A percentile compares a stretch with the other conserved stretches of the same genome.
These are phyloP conservation scores for Siphamia tubifer DNA, from an alignment of 2,113 vertebrate species.

Conservation along the genomic window DNA sequence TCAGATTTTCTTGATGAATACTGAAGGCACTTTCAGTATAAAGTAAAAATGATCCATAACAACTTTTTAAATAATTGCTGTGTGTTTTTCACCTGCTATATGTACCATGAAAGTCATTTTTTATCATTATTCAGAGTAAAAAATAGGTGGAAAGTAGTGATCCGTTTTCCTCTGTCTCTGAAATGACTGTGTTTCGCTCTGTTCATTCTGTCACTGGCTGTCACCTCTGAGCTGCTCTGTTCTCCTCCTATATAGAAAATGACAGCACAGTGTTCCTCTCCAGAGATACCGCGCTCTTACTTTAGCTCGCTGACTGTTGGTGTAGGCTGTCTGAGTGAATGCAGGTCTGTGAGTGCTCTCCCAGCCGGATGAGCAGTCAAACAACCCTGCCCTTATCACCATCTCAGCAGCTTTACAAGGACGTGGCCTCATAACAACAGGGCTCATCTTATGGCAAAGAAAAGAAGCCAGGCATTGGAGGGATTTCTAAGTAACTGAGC, in stretches of 20 bases:
- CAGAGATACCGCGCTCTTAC: conserved; percentile 3
- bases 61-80: too few species aligned
- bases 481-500: neutral
- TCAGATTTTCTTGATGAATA: too few species aligned
- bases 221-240: conserved; percentile 1
- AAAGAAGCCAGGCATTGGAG: neutral
- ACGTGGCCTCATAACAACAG: neutral
- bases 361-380: conserved; percentile 24
- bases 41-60: too few species aligned
- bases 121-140: too few species aligned
- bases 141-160: neutral
- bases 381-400: conserved; percentile 21
- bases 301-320: conserved; percentile 13
- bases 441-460: neutral
- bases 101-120: too few species aligned
- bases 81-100: too few species aligned
- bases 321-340: conserved; percentile 27
- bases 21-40: too few species aligned
- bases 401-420: conserved; percentile 11
- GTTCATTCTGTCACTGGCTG: neutral
- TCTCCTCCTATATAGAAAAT: conserved; percentile 5
- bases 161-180: neutral
- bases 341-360: conserved; percentile 11
- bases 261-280: conserved; percentile 12
- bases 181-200: neutral